Evolutionary conservation across 2,113 vertebrate species (phyloP).

Genomic region (Romanogobio albipinnatus): DNA sequence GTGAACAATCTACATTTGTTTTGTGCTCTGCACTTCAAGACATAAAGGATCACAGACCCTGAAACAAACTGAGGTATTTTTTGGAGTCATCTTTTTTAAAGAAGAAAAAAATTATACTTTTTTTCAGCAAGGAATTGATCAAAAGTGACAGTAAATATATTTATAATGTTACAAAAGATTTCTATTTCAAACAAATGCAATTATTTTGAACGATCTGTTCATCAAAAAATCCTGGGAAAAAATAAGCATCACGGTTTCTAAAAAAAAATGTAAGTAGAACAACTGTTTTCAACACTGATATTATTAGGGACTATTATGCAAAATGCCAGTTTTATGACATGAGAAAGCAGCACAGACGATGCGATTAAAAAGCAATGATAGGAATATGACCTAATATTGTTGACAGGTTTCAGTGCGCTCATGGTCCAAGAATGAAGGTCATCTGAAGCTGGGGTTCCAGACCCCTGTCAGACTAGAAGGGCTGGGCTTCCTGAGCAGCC

Average conservation of each 20-base stretch:
- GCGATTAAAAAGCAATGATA: neutral
- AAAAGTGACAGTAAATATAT: too few species aligned
- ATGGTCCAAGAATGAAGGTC: constrained; percentile 54
- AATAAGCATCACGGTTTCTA: too few species aligned
- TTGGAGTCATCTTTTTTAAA: too few species aligned
- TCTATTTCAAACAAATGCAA: too few species aligned
- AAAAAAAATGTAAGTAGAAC: too few species aligned
- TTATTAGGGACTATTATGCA: neutral
- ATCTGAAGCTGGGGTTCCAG: constrained; percentile 85
- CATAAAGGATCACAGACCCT: constrained; percentile 39
- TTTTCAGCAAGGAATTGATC: too few species aligned
- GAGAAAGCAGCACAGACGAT: neutral
- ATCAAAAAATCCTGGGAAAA: too few species aligned
- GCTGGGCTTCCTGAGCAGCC: constrained; percentile 79
- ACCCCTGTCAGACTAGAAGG: constrained; percentile 75
- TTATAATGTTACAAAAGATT: too few species aligned
- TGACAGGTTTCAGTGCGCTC: neutral
- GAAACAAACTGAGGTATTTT: constrained; percentile 43
- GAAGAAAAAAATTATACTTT: neutral
- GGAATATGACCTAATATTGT: neutral
- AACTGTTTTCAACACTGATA: too few species aligned
- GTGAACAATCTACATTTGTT: neutral
- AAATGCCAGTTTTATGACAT: neutral
- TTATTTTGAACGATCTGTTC: too few species aligned
- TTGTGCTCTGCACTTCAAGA: constrained; percentile 36